Base-by-base conservation (phyloP, 2,113 vertebrate genomes). In the Elephas maximus region DNA sequence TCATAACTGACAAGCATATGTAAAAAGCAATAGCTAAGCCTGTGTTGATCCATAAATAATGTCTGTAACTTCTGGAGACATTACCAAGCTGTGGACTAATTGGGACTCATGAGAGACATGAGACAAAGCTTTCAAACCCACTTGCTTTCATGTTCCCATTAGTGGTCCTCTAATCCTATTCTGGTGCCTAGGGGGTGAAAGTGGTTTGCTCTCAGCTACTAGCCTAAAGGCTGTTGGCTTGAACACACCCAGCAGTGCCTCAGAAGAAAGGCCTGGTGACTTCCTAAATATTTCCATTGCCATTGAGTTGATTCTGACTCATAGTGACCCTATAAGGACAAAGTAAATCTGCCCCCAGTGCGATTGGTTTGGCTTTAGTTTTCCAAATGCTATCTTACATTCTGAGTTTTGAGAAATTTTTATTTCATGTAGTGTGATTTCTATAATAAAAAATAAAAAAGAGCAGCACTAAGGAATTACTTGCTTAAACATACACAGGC, bases 371-470 rank as follows among this genome's bases (percentile, higher is more conserved):
- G 37, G 37, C 2, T 37, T 37, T 91, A 12, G 10, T 17, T 91
- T 86, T 88, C 57, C 20, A 77, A 86, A 77, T 57, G 44, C 23
- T 11, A 2, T 62, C 24, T 90, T 74, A 63, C 26, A 84, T 83
- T 91, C 78, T 74, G 28, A 88, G 8, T 65, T 90, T 93, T 88
- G 44, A 81, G 60, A 91, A 84, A 84, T 1, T 0, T 0, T 60
- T 86, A 67, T 88, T 88, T 91, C 71, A 53, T 63, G 88, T 91
- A 76, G 18, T 30, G 94, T 88, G 1, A 88, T 84, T 88, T 96
- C 67, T 85, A 2, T 51, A 57, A 48, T 88, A 6, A 90, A 88
- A 94, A 88, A 76, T 9, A 81, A 26, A 48, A 67, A 84, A 74
- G 23, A 90, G 0, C 3, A 91, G 28, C 15, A 18, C 62, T 88